These are phyloP conservation scores for Apaloderma vittatum DNA, from an alignment of 2,113 vertebrate species.

Conservation along the genomic window DNA sequence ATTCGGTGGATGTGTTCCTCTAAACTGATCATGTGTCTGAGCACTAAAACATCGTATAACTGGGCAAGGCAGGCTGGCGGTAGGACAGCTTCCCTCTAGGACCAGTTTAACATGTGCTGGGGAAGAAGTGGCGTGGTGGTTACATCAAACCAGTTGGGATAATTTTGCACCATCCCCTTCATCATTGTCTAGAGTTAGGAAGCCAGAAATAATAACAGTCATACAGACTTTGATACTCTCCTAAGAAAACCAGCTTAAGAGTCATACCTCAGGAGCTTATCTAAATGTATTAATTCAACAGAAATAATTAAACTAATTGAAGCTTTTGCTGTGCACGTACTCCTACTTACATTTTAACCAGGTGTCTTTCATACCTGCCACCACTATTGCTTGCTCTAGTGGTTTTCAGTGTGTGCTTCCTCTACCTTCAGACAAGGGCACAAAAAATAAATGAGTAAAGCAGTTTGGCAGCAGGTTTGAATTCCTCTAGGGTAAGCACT, in stretches of 20 bases:
- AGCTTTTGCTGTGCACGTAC: neutral
- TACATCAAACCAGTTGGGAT: neutral
- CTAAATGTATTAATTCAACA: neutral
- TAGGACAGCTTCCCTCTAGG: neutral
- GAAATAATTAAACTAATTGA: constrained; percentile 29
- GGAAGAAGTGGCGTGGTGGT: neutral
- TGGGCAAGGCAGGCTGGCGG: neutral
- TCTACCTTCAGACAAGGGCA: neutral
- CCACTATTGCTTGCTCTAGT: neutral
- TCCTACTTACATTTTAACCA: neutral
- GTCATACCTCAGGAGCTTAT: constrained; percentile 3
- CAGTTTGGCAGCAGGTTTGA: neutral
- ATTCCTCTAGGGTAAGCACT: neutral
- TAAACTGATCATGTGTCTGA: neutral
- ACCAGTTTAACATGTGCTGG: neutral
- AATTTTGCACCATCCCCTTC: neutral
- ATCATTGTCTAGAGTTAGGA: neutral
- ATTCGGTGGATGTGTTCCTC: neutral
- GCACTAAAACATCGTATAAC: neutral
- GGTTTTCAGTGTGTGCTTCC: neutral
- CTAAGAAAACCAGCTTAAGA: neutral
- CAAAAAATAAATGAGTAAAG: neutral
- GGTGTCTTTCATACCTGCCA: neutral
- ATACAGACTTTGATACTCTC: neutral
- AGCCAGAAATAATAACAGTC: constrained; percentile 1